phyloP scores from a whole-genome alignment of 2,797 vertebrate genomes.

The Tapirus indicus region DNA sequence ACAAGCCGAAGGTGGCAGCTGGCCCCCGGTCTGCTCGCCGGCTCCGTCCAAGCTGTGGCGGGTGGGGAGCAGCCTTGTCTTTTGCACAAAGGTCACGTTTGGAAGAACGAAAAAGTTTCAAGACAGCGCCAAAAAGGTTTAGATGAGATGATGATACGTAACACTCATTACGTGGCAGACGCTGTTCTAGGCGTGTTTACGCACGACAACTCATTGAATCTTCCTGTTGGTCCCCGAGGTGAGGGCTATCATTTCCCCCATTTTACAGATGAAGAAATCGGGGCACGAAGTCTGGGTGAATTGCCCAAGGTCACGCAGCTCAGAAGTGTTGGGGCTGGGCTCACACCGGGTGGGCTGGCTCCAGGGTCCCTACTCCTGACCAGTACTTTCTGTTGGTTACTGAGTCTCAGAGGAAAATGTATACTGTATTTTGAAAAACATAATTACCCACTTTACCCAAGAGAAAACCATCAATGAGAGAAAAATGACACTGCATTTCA shows the following conservation, averaged over 20 bases:
- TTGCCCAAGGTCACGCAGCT: not conserved
- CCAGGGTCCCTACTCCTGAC: not conserved
- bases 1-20: rapidly evolving
- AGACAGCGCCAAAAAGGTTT: not conserved
- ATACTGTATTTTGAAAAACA: not conserved
- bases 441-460: not conserved
- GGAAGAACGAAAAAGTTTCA: not conserved
- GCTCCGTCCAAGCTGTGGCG: rapidly evolving
- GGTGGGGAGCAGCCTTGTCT: not conserved
- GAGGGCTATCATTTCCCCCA: not conserved
- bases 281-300: not conserved
- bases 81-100: not conserved
- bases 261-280: not conserved
- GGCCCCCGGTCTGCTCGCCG: rapidly evolving
- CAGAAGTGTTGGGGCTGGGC: not conserved
- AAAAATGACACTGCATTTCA: not conserved
- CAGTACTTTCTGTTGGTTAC: not conserved
- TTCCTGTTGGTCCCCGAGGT: not conserved
- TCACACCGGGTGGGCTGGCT: not conserved
- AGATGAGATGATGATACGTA: not conserved
- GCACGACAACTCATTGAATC: not conserved
- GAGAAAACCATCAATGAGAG: not conserved
- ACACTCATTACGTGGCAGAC: not conserved
- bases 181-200: not conserved
- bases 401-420: not conserved